phyloP scores from a whole-genome alignment of 2,797 vertebrate species.

The Pangasius djambal region DNA sequence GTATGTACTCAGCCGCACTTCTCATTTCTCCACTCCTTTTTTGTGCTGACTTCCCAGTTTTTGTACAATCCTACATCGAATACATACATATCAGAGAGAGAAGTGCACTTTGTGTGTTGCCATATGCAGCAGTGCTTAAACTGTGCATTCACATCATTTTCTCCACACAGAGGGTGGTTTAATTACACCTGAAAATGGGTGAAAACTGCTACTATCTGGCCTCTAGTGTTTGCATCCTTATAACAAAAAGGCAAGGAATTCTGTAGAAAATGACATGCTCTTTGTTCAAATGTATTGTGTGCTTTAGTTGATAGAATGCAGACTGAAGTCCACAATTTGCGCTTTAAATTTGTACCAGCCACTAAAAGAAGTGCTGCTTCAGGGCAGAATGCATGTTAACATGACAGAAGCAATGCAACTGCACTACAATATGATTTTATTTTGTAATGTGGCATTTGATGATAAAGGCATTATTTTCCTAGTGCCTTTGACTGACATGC shows the following conservation, averaged over 20 bases:
- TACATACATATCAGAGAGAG: background rate
- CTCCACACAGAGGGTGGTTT: background rate
- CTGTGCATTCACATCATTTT: background rate
- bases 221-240: background rate
- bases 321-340: background rate
- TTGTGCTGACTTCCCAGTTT: background rate
- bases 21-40: background rate
- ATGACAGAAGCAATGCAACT: background rate
- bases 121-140: background rate
- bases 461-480: background rate
- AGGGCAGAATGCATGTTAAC: background rate
- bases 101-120: background rate
- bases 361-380: background rate
- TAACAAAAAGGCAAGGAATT: background rate
- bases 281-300: background rate
- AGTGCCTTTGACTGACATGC: background rate
- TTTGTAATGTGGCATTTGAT: background rate
- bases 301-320: background rate
- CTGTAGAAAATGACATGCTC: background rate
- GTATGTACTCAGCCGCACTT: background rate
- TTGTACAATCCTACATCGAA: background rate
- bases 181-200: background rate
- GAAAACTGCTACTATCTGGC: background rate
- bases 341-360: background rate
- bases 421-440: background rate